These are phyloP conservation scores for Xiphophorus couchianus DNA, from an alignment of 2,113 vertebrate species.

Conservation along the genomic window DNA sequence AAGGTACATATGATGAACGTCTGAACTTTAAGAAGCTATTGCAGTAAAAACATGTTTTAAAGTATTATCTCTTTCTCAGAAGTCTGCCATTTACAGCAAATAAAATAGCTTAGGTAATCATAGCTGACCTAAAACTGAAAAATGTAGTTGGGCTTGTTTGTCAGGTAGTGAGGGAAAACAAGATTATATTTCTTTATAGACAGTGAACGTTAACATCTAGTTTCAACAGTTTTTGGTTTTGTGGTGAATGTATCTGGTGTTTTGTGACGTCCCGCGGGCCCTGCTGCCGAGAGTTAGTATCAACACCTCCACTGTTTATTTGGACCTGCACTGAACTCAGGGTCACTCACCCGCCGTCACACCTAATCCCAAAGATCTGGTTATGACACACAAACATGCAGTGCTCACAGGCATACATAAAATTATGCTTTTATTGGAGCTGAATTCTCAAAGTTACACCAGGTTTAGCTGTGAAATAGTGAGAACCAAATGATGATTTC, in stretches of 20 bases:
- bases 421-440: neutral
- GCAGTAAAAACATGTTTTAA: too few species aligned
- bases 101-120: too few species aligned
- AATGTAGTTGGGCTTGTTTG: too few species aligned
- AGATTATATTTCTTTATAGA: neutral
- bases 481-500: slow-evolving; percentile 61
- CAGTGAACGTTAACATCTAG: neutral
- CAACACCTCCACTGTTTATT: slow-evolving; percentile 75
- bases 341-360: slow-evolving; percentile 57
- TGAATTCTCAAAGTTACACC: slow-evolving; percentile 16
- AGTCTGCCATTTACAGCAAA: too few species aligned
- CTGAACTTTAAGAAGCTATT: too few species aligned
- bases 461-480: slow-evolving; percentile 35
- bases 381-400: slow-evolving; percentile 21
- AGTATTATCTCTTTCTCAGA: too few species aligned
- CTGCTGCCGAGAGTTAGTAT: slow-evolving; percentile 60
- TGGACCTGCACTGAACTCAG: slow-evolving; percentile 53
- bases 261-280: slow-evolving; percentile 47
- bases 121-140: too few species aligned
- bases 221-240: neutral
- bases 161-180: too few species aligned
- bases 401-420: slow-evolving; percentile 18
- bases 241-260: slow-evolving; percentile 53
- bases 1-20: too few species aligned
- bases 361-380: slow-evolving; percentile 52